Conservation (phyloP, 1,140 invertebrate species). For the Aphelinus atriplicis region DNA sequence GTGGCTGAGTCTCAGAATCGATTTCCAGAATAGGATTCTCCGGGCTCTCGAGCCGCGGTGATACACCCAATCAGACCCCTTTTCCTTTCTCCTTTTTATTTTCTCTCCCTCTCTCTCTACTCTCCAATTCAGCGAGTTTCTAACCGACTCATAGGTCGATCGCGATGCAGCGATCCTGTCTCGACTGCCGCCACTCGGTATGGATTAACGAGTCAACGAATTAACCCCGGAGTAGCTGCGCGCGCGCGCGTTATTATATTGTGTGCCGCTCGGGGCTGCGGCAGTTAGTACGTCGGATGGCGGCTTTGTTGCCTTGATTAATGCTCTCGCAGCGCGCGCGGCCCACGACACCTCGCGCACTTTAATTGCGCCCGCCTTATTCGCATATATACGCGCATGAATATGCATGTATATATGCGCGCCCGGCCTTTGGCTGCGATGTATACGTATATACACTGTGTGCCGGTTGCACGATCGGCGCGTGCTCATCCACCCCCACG, state of each 20-base stretch:
- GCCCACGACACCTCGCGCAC: constrained; percentile 62
- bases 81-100: neutral
- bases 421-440: constrained; percentile 46
- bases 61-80: constrained; percentile 17
- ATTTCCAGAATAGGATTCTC: constrained; percentile 13
- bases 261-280: constrained; percentile 51
- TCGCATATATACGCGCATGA: constrained; percentile 59
- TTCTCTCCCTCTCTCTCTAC: too few relatives aligned
- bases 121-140: too few relatives aligned
- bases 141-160: too few relatives aligned
- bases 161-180: too few relatives aligned
- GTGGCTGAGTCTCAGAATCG: constrained; percentile 9
- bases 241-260: constrained; percentile 44
- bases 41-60: neutral
- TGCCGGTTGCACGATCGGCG: constrained; percentile 20
- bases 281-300: constrained; percentile 60
- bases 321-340: constrained; percentile 53
- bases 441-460: constrained; percentile 44
- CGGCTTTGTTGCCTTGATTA: constrained; percentile 64
- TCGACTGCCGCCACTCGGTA: too few relatives aligned
- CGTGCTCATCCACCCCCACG: constrained; percentile 32
- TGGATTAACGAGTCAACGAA: too few relatives aligned
- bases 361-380: constrained; percentile 62
- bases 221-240: too few relatives aligned
- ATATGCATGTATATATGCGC: constrained; percentile 58